Evolutionary conservation across 2,888 invertebrate genomes (phyloP).

Genomic region (Eristalinus sepulchralis): DNA sequence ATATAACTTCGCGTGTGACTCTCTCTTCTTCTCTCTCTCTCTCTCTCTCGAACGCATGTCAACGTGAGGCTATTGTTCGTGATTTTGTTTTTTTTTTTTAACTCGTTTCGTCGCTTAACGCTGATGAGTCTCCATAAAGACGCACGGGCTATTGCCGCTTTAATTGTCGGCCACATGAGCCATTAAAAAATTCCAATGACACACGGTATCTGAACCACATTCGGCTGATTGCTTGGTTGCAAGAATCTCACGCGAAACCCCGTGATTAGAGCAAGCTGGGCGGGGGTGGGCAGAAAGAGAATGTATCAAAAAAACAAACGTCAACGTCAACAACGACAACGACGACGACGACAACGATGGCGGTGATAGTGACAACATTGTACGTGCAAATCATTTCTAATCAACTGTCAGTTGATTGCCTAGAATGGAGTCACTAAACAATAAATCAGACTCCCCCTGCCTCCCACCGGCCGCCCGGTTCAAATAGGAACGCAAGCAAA

Average conservation of each 20-base stretch:
- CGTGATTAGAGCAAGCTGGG: neutral
- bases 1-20: neutral
- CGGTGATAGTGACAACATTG: neutral
- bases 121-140: neutral
- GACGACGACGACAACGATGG: neutral
- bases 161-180: neutral
- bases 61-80: neutral
- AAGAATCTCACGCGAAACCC: neutral
- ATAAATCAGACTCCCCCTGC: constrained; percentile 9
- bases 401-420: neutral
- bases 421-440: constrained; percentile 1
- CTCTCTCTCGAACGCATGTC: neutral
- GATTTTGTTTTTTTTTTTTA: too few species aligned
- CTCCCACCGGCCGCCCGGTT: neutral
- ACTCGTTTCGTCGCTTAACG: neutral
- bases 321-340: neutral
- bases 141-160: neutral
- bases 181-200: neutral
- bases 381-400: constrained; percentile 44
- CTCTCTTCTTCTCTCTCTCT: neutral
- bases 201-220: neutral
- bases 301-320: neutral
- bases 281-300: neutral
- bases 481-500: neutral
- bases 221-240: neutral